These are phyloP conservation scores for Pedicia rivosa DNA, from an alignment of 2,888 invertebrate species.

Conservation along the genomic window DNA sequence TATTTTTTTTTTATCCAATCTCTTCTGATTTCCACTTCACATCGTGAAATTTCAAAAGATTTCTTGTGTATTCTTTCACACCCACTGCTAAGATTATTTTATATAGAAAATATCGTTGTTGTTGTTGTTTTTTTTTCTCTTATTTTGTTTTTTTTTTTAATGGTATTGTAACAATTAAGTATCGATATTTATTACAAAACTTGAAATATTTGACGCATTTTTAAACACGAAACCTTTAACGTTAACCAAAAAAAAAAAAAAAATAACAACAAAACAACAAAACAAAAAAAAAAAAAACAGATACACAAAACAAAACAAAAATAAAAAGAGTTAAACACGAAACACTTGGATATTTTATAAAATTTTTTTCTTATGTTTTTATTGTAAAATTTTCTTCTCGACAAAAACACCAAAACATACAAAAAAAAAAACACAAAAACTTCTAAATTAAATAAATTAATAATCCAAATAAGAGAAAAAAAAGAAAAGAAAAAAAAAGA, in stretches of 20 bases:
- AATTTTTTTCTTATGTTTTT: neutral
- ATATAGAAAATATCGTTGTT: constrained; percentile 3
- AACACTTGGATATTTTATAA: no score
- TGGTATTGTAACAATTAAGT: constrained; percentile 5
- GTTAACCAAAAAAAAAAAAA: neutral
- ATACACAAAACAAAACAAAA: neutral
- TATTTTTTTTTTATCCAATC: neutral
- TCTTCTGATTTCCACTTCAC: no score
- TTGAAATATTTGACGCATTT: constrained; percentile 5
- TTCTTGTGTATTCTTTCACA: constrained; percentile 7
- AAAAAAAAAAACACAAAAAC: neutral
- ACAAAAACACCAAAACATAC: neutral
- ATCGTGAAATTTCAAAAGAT: no score
- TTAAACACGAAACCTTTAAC: constrained; percentile 2
- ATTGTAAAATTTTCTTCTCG: neutral
- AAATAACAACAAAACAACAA: neutral
- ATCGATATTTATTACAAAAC: constrained; percentile 6
- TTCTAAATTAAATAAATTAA: neutral
- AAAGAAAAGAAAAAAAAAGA: neutral
- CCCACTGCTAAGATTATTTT: constrained; percentile 8
- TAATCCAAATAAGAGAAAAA: no score
- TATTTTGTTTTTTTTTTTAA: neutral
- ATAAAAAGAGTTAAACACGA: no score
- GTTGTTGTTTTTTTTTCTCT: no score
- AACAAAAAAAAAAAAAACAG: neutral